Base-by-base conservation (phyloP, 2,797 vertebrate genomes). In the Channa striata region DNA sequence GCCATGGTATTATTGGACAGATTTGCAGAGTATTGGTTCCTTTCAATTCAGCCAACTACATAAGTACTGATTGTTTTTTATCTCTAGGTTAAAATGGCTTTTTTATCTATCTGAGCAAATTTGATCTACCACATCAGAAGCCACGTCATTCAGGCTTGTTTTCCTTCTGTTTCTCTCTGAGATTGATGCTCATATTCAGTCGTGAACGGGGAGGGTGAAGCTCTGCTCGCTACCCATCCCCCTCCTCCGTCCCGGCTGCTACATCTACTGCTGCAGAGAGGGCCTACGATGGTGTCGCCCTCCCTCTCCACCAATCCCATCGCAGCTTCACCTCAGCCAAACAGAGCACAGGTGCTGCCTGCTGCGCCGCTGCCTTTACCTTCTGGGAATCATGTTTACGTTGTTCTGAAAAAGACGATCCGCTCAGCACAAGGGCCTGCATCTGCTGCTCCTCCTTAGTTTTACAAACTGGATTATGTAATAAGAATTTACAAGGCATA, bases 201-300 rank as follows among this genome's bases (percentile, higher is more conserved):
- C 77, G 51, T 68, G 59, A 46, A 68, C 53, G 36, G 20, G 60
- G 48, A 66, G 78, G 65, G 65, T 48, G 68, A 74, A 52, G 59
- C 72, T 51, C 52, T 43, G 71, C 75, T 59, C 5, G 33, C 78
- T 51, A 62, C 87, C 90, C 90, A 73, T 85, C 90, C 86, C 77
- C 74, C 72, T 70, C 50, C 63, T 66, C 51, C 78, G 62, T 66
- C 69, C 76, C 49, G 69, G 51, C 78, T 81, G 76, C 80, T 85
- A 52, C 70, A 72, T 77, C 79, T 72, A 68, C 68, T 88, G 72
- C 90, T 89, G 91, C 91, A 92, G 86, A 89, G 86, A 82, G 51
- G 60, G 57, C 69, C 74, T 44, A 60, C 57, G 70, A 81, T 82
- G 81, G 74, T 68, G 72, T 70, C 9, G 25, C 77, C 77, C 77